Evolutionary conservation across 1,140 invertebrate species (phyloP), one percentile per base, ranked within the genome.

Genomic region (Drosophila serrata): DNA sequence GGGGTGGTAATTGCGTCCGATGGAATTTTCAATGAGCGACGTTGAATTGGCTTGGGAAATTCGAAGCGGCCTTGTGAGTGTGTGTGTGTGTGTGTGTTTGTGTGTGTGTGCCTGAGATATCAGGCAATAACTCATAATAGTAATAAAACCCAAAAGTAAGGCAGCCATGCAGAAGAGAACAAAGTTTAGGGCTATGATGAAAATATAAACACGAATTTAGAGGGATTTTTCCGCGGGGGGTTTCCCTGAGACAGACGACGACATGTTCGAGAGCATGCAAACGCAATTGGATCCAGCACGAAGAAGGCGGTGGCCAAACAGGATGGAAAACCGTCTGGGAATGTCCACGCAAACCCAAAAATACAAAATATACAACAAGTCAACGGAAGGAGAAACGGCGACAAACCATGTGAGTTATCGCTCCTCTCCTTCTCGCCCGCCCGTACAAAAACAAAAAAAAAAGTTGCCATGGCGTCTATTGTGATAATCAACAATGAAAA

Each of bases 1-100:
- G 80, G 79, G 79, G 80, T 82, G 80, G 68, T 82, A 82, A 82
- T 82, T 82, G 80, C 55, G 74, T 77, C 74, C 74, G 74, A 43
- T 56, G 57, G 69, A 74, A 78, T 62, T 77, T 77, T 77, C 74
- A 77, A 77, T 68, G 73, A 76, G 74, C 45, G 65, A 43, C 67
- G 17, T 33, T 24, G 55, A 63, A 58, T 55, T 57, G 39, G 35
- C 29, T 37, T 33, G 60, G 51, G 37, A 72, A 76, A 62, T 48
- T 48, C 40, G 24, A 19, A 46, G 35, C n/a, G 55, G 42, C 62
- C 56, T 49, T 63, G 70, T 53, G 53, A 58, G 29, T 68, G 49
- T 59, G 45, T 51, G n/a, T n/a, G n/a, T n/a, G n/a, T n/a, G n/a
- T n/a, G n/a, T n/a, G n/a, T 65, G 48, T 51, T 37, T 49, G 53